Percentiles rank a stretch among this genome's conserved stretches.
Evolutionary conservation across 2,113 vertebrate species (phyloP).

Genomic region (Megaceryle torquata): DNA sequence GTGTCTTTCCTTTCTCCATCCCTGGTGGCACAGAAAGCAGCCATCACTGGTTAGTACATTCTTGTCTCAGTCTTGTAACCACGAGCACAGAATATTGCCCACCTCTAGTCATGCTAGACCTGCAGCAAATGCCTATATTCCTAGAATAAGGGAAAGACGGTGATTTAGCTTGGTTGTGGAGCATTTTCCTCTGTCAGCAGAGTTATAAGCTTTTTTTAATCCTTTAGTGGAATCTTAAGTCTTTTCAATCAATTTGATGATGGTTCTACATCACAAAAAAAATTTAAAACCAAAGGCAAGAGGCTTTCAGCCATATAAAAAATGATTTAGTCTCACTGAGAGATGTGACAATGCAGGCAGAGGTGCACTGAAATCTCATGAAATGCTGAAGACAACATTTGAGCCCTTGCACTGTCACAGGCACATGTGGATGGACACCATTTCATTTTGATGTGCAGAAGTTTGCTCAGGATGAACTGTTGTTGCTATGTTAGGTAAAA

Average conservation of each 20-base stretch:
- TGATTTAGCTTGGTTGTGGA: neutral
- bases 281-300: neutral
- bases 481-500: neutral
- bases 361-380: neutral
- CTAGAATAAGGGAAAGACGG: neutral
- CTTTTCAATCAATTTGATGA: neutral
- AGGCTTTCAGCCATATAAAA: neutral
- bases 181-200: neutral
- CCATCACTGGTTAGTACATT: neutral
- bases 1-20: neutral
- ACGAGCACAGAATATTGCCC: neutral
- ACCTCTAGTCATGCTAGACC: neutral
- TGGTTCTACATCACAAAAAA: neutral
- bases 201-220: neutral
- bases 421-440: neutral
- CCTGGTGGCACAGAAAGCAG: neutral
- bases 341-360: neutral
- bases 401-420: neutral
- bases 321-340: neutral
- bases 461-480: neutral
- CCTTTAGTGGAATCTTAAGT: neutral
- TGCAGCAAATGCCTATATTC: neutral
- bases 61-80: neutral
- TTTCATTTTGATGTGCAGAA: neutral
- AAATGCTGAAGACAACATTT: neutral